Evolutionary conservation across 64 coral and sea anemone species (phyloP), one percentile per base, ranked within the genome.

Genomic region (Stichodactyla mertensii): DNA sequence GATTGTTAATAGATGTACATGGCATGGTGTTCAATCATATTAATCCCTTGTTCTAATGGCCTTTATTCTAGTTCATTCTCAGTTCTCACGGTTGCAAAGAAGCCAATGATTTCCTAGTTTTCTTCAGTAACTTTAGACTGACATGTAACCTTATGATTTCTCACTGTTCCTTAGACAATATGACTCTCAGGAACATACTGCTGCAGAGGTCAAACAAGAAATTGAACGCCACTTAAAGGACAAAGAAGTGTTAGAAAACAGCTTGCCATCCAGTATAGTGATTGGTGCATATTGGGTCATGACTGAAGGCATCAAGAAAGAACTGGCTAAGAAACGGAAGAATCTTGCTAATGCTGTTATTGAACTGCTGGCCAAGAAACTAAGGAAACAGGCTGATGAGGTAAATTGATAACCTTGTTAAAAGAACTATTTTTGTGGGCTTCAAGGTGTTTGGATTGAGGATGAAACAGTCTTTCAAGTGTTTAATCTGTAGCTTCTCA

Each of bases 161-260:
- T 58, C 51, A 52, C 13, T 79, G 20, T 22, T 88, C 55, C 12
- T 24, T 6, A 99, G 97, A 53, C 89, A 95, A 45, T 99, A 99
- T 51, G 97, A 92, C 59, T 95, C 90, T 13, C 93, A 99, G 55
- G 97, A 99, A 10, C 93, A 92, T 23, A 86, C 93, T 26, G 97
- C 97, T 51, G 91, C 93, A 64, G 97, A 99, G 53, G 97, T 99
- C 19, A 99, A 99, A 10, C 97, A 99, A 51, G 97, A 99, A 71
- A 99, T 99, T 52, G 97, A 99, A 71, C 81, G 93, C 36, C 97
- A 99, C 74, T 53, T 99, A 45, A 55, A 92, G 81, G 90, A 99
- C 55, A 99, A 99, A 77, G 97, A 99, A 52, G 84, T 86, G 18
- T 67, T 99, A 10, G 97, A 99, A 56, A 99, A 93, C 88, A 90